Conservation (phyloP, 1,140 invertebrate species). For the Cyrtorhinus lividipennis region DNA sequence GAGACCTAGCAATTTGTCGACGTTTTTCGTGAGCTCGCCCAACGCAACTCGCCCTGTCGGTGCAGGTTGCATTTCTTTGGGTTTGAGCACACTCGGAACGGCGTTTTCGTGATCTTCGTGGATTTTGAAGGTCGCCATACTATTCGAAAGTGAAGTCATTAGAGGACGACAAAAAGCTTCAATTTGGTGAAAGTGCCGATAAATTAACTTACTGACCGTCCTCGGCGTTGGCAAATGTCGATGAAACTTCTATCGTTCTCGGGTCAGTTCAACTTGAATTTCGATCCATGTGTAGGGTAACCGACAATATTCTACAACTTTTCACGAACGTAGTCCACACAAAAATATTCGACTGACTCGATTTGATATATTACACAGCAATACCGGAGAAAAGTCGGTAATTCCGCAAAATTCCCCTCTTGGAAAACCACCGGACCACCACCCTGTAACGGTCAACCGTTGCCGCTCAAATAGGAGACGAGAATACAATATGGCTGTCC, state of each 20-base stretch:
- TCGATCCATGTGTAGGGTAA: too few species aligned
- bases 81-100: background rate
- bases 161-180: background rate
- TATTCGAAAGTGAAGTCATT: background rate
- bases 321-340: too few species aligned
- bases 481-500: too few species aligned
- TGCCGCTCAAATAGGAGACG: too few species aligned
- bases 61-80: background rate
- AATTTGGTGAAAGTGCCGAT: background rate
- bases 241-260: background rate
- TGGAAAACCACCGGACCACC: too few species aligned
- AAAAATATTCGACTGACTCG: too few species aligned
- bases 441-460: too few species aligned
- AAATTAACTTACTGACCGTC: background rate
- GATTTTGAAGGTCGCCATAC: background rate
- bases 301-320: too few species aligned
- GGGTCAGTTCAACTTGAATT: too few species aligned
- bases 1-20: background rate
- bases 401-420: too few species aligned
- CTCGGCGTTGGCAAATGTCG: background rate
- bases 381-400: too few species aligned
- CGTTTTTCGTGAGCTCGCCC: background rate
- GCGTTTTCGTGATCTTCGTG: conserved; percentile 1
- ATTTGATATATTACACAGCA: too few species aligned
- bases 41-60: background rate